Percentiles rank a stretch among this genome's conserved stretches.
Conservation (phyloP, 2,888 invertebrate genomes). For the Hoplodrina blanda region DNA sequence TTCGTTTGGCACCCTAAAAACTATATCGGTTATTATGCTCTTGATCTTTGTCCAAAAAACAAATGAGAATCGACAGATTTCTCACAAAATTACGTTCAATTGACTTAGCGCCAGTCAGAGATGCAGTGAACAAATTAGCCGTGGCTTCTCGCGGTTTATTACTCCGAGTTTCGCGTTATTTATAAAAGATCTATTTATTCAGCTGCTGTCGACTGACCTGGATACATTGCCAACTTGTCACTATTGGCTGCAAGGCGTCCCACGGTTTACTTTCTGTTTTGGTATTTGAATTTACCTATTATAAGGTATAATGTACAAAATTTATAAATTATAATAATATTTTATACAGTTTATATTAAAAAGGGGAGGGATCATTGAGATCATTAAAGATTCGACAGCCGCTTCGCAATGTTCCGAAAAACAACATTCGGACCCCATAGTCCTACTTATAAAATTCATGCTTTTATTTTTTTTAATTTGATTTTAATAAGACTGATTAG, state of each 20-base stretch:
- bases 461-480: neutral
- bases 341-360: too few relatives aligned
- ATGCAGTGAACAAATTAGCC: slow-evolving; percentile 75
- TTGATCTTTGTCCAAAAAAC: slow-evolving; percentile 24
- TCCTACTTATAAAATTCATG: too few relatives aligned
- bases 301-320: neutral
- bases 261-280: slow-evolving; percentile 52
- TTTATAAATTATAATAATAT: too few relatives aligned
- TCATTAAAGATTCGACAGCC: too few relatives aligned
- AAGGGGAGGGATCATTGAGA: too few relatives aligned
- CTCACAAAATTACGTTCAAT: slow-evolving; percentile 17
- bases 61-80: slow-evolving; percentile 10
- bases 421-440: too few relatives aligned
- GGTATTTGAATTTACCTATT: slow-evolving; percentile 21
- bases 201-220: slow-evolving; percentile 86
- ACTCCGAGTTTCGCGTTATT: slow-evolving; percentile 80
- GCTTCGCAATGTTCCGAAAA: too few relatives aligned
- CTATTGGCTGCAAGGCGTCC: slow-evolving; percentile 50
- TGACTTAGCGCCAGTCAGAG: slow-evolving; percentile 38
- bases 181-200: slow-evolving; percentile 88
- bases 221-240: slow-evolving; percentile 82
- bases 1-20: neutral
- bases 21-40: neutral
- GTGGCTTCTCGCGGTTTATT: slow-evolving; percentile 68
- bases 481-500: neutral